These are phyloP conservation scores for Nipponacmea schrenckii DNA, from an alignment of 2,888 invertebrate species.

Conservation along the genomic window DNA sequence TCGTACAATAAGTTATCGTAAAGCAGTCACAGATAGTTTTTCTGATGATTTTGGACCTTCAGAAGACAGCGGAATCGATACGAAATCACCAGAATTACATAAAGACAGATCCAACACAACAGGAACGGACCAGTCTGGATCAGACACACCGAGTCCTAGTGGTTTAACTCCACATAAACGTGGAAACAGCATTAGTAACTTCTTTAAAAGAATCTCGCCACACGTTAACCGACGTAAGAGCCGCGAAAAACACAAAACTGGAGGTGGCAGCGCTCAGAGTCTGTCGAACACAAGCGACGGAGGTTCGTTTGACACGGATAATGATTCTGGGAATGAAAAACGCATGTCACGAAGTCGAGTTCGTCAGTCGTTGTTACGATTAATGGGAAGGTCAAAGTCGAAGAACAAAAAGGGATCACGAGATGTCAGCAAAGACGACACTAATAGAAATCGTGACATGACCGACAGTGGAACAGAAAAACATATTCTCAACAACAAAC, in stretches of 20 bases:
- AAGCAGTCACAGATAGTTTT: conserved; percentile 47
- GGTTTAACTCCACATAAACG: conserved; percentile 52
- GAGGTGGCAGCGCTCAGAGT: conserved; percentile 49
- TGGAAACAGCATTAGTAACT: conserved; percentile 60
- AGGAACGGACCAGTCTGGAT: conserved; percentile 17
- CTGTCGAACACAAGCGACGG: conserved; percentile 37
- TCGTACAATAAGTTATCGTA: conserved; percentile 50
- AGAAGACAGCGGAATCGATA: conserved; percentile 36
- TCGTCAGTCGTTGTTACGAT: conserved; percentile 52
- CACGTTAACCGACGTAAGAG: conserved; percentile 40
- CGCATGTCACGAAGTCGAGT: conserved; percentile 48
- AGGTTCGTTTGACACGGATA: conserved; percentile 21
- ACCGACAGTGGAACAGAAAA: conserved; percentile 16
- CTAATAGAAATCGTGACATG: conserved; percentile 11
- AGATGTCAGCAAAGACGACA: conserved; percentile 9
- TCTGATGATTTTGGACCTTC: conserved; percentile 43
- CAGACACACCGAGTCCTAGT: conserved; percentile 19
- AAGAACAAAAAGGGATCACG: conserved; percentile 28
- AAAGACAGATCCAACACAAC: conserved; percentile 24
- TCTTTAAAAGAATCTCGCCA: conserved; percentile 58
- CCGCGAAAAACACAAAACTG: conserved; percentile 40
- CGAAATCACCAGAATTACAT: conserved; percentile 24
- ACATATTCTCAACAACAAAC: conserved; percentile 14
- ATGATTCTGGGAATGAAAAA: conserved; percentile 36
- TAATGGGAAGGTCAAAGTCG: conserved; percentile 46